phyloP scores from a whole-genome alignment of 2,797 vertebrate genomes.

The Lepus townsendii region DNA sequence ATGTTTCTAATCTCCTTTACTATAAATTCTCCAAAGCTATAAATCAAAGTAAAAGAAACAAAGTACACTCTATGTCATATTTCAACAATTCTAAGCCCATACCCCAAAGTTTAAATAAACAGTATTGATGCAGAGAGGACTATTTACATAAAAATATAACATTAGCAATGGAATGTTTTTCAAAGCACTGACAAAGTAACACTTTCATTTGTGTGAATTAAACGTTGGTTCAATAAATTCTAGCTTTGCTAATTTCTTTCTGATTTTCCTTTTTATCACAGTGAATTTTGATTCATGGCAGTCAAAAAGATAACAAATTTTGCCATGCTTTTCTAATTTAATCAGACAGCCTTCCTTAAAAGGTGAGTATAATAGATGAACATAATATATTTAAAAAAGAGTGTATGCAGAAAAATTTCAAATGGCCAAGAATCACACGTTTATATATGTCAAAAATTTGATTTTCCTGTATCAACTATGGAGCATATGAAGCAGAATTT shows the following conservation, averaged over 20 bases:
- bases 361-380: constrained; percentile 47
- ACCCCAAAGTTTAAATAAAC: background rate
- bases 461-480: constrained; percentile 63
- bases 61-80: background rate
- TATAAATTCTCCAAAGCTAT: background rate
- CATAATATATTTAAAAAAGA: constrained; percentile 37
- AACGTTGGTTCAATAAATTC: background rate
- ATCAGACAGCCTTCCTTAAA: background rate
- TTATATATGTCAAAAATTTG: constrained; percentile 53
- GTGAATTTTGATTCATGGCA: background rate
- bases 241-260: background rate
- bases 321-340: constrained; percentile 66
- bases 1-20: background rate
- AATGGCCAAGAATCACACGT: background rate
- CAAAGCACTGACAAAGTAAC: background rate
- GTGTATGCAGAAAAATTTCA: background rate
- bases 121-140: background rate
- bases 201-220: constrained; percentile 55
- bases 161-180: background rate
- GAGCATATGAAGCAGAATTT: constrained; percentile 68
- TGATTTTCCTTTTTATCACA: background rate
- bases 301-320: background rate
- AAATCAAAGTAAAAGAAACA: background rate
- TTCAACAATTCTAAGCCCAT: background rate
- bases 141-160: background rate